These are phyloP conservation scores for Drosophila repleta DNA, from an alignment of 1,140 invertebrate species.

Conservation along the genomic window DNA sequence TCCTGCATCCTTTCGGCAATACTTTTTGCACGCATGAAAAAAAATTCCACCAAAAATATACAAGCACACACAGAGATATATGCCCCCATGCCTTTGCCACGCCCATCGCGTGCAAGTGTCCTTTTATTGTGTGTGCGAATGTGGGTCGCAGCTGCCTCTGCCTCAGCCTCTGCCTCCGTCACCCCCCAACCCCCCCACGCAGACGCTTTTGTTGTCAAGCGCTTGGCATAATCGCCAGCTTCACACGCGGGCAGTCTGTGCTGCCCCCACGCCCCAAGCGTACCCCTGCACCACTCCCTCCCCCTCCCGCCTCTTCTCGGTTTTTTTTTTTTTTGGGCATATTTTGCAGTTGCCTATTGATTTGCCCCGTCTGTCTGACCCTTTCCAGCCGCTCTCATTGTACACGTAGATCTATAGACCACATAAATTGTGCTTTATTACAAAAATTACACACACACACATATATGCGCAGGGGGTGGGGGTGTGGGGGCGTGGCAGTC, in stretches of 20 bases:
- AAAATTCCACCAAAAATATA: neutral
- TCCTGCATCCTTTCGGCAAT: neutral
- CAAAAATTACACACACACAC: constrained; percentile 52
- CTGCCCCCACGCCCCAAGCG: neutral
- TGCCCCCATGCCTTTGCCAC: constrained; percentile 37
- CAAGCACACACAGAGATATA: neutral
- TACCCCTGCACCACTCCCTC: no score
- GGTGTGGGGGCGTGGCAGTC: neutral
- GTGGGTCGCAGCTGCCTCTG: constrained; percentile 61
- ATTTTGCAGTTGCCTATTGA: constrained; percentile 32
- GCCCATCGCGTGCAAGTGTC: constrained; percentile 10
- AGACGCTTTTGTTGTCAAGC: constrained; percentile 57
- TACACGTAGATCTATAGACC: constrained; percentile 40
- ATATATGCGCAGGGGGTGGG: neutral
- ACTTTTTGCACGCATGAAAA: constrained; percentile 7
- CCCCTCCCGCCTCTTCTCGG: no score
- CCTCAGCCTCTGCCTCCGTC: neutral
- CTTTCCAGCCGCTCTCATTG: constrained; percentile 44
- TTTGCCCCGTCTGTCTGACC: constrained; percentile 62
- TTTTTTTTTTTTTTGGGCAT: constrained; percentile 55
- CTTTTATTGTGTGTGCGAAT: constrained; percentile 73
- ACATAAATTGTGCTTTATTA: constrained; percentile 75
- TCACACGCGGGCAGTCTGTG: constrained; percentile 60
- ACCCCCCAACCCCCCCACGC: neutral
- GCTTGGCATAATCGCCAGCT: constrained; percentile 76